Evolutionary conservation across 2,797 vertebrate species (phyloP).

Genomic region (Poeciliopsis infans): DNA sequence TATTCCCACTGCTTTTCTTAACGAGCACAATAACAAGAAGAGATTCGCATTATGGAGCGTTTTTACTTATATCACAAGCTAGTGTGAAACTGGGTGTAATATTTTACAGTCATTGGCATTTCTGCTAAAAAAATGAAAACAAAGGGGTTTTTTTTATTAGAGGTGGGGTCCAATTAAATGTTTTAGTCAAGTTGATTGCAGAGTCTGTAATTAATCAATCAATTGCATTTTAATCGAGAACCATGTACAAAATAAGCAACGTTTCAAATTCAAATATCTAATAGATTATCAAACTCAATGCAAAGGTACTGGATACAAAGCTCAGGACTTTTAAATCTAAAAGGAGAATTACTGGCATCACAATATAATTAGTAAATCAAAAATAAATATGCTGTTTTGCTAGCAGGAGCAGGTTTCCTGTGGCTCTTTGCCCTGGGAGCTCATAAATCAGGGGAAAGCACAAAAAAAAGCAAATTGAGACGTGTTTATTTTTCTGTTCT

Average conservation of each 20-base stretch:
- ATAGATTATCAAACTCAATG: too few species aligned
- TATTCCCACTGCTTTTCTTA: slow-evolving; percentile 11
- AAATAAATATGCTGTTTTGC: too few species aligned
- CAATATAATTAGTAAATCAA: too few species aligned
- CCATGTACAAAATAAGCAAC: too few species aligned
- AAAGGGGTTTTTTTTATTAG: background rate
- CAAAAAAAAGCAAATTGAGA: background rate
- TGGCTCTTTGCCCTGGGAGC: background rate
- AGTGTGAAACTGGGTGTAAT: slow-evolving; percentile 17
- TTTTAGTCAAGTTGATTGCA: too few species aligned
- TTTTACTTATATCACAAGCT: slow-evolving; percentile 28
- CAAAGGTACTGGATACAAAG: too few species aligned
- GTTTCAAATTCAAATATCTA: too few species aligned
- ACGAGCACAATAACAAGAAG: slow-evolving; percentile 14
- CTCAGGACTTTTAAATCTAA: too few species aligned
- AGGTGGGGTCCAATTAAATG: background rate
- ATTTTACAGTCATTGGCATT: slow-evolving; percentile 2
- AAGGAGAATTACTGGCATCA: too few species aligned
- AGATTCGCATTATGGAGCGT: slow-evolving; percentile 24
- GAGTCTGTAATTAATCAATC: too few species aligned
- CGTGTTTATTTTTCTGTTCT: background rate
- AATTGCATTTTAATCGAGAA: too few species aligned
- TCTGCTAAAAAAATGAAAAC: background rate
- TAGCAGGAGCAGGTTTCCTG: background rate
- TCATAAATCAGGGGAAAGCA: background rate